Evolutionary conservation across 2,888 invertebrate genomes (phyloP).

Genomic region (Phasia obesa): DNA sequence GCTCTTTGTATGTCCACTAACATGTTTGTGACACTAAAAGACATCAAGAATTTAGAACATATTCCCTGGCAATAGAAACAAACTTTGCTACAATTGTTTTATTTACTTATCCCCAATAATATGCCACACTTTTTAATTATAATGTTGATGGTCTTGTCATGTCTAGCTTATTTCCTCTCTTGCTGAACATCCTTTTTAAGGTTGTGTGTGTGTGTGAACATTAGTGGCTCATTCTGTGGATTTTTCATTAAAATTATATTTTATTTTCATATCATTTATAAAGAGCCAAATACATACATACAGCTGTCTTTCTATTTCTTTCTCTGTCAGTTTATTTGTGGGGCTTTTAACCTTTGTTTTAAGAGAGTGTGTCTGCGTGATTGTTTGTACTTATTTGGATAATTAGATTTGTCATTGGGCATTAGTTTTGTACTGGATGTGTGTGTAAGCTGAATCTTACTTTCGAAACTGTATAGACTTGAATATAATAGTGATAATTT

Average conservation of each 20-base stretch:
- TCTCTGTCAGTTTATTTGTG: conserved; percentile 3
- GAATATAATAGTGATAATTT: conserved; percentile 9
- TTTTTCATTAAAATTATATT: conserved; percentile 37
- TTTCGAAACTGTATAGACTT: background rate
- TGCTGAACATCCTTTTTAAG: background rate
- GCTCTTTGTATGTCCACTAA: too few relatives aligned
- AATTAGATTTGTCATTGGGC: conserved; percentile 69
- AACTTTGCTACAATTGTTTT: conserved; percentile 53
- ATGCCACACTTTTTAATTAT: conserved; percentile 35
- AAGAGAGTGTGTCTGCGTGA: background rate
- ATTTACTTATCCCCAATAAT: conserved; percentile 65
- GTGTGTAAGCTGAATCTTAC: background rate
- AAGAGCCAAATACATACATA: conserved; percentile 3
- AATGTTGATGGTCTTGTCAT: conserved; percentile 25
- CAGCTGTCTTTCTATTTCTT: background rate
- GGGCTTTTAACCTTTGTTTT: background rate
- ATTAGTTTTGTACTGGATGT: conserved; percentile 54
- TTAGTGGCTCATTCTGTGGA: background rate
- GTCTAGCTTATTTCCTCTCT: conserved; percentile 11
- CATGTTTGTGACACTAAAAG: conserved; percentile 1
- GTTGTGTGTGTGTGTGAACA: background rate
- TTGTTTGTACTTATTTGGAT: conserved; percentile 28
- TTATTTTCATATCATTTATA: conserved; percentile 44
- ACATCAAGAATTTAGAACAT: background rate
- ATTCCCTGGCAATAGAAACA: background rate